Base-by-base conservation (phyloP, 2,888 invertebrate species). In the Corythucha ciliata region DNA sequence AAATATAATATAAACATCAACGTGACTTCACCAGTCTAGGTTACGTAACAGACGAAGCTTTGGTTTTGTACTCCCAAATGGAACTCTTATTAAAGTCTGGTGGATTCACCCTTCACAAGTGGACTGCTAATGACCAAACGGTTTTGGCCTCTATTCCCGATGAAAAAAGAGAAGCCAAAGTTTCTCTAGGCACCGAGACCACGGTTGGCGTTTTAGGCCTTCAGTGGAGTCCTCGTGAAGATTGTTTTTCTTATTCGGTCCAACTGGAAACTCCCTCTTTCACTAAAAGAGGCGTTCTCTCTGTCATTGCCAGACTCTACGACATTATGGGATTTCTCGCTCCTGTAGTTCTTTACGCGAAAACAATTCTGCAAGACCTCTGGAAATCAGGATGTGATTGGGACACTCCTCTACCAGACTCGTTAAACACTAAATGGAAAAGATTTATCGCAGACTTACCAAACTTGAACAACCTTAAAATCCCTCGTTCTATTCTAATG, bases 191-290 rank as follows among this genome's bases (percentile, higher is more conserved):
- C n/a, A n/a, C n/a, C n/a, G n/a, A n/a, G n/a, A n/a, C n/a, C n/a
- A n/a, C n/a, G n/a, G n/a, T n/a, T n/a, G n/a, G n/a, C n/a, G n/a
- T 53, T 14, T 16, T 51, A 10, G 51, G 54, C 21, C 37, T 54
- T 25, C 51, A 52, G 14, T 54, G 47, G 47, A 29, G 33, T 6
- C 46, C 54, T 3, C 27, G 25, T 4, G 10, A 21, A n/a, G 52
- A 54, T 26, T 16, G 20, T 10, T 52, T 52, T n/a, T 2, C 46
- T 3, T 52, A 46, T 3, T n/a, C 20, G n/a, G 40, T 52, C 8
- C 20, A 12, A 14, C 6, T 39, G 21, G 25, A 36, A 25, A 25
- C 42, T 12, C 8, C 25, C 7, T 42, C 4, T 10, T 22, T 18
- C 22, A 51, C 39, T 16, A 52, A 47, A 29, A 18, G 52, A 26